Evolutionary conservation across 2,888 invertebrate genomes (phyloP), one percentile per base, ranked within the genome.

Genomic region (Drosophila melanosoma): DNA sequence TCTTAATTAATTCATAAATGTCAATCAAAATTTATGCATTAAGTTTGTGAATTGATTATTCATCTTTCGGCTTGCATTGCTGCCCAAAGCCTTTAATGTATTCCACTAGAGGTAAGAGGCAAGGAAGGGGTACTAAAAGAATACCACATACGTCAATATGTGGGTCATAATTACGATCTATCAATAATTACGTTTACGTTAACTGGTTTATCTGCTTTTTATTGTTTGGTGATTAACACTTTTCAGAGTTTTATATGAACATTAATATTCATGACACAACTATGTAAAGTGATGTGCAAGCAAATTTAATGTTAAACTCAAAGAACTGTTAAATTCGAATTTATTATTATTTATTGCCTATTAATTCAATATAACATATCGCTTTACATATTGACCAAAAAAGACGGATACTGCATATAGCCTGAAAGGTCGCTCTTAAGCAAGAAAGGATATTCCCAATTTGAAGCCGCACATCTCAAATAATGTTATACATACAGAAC

Each of bases 321-420:
- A n/a, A 6, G 20, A 38, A 23, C 8, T 20, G 20, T 20, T 23
- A 17, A 42, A 3, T 8, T 33, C n/a, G 33, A 12, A n/a, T 33
- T 5, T 36, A n/a, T 15, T 26, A 15, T 15, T 11, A 54, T 38
- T 26, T 40, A 54, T 20, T 11, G 7, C 17, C 29, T 5, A 20
- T 20, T 3, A 23, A 17, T 23, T 29, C 8, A n/a, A 4, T 17
- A 6, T 2, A 11, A 35, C 26, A 38, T n/a, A 23, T 2, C 17
- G 33, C 1, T 40, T 36, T 35, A 8, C 26, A 49, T 2, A 23
- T 29, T 29, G 52, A 11, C 20, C 57, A 32, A 7, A 40, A 32
- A 36, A 8, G n/a, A 1, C 15, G 75, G n/a, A 63, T 56, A 64
- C 7, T 61, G 0, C 26, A 33, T 8, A 4, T 61, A 42, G 11